A percentile compares a stretch with the other conserved stretches of the same genome.
Conservation (phyloP, 1,140 invertebrate species). For the Monochamus saltuarius region DNA sequence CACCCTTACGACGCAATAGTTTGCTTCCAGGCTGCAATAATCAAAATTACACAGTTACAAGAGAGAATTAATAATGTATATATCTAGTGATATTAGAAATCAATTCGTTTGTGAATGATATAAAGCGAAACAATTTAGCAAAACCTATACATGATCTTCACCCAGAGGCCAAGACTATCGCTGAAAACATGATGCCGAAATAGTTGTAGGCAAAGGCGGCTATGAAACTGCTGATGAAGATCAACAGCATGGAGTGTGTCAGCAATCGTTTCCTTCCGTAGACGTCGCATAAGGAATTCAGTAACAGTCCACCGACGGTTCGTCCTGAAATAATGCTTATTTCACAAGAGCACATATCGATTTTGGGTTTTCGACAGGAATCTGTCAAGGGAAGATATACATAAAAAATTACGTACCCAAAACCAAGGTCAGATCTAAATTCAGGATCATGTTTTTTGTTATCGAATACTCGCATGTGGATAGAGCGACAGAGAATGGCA, state of each 20-base stretch:
- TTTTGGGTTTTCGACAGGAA: too few relatives aligned
- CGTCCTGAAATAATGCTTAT: conserved; percentile 31
- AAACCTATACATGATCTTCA: conserved; percentile 16
- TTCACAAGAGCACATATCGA: too few relatives aligned
- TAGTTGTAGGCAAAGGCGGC: conserved; percentile 37
- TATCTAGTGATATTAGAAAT: too few relatives aligned
- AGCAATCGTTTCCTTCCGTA: conserved; percentile 38
- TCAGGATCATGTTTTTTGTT: too few relatives aligned
- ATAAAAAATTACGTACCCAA: too few relatives aligned
- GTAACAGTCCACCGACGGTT: conserved; percentile 34
- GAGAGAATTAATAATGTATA: too few relatives aligned
- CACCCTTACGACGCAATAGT: conserved; percentile 31
- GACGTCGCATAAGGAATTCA: conserved; percentile 33
- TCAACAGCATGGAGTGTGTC: conserved; percentile 29
- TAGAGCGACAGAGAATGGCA: conserved; percentile 7
- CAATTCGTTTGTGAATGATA: background rate
- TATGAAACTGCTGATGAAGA: conserved; percentile 36
- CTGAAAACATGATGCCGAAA: conserved; percentile 27
- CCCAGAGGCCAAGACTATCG: conserved; percentile 34
- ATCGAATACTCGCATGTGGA: conserved; percentile 6
- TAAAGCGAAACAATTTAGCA: background rate
- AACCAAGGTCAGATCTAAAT: too few relatives aligned
- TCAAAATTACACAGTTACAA: background rate
- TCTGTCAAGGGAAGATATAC: background rate
- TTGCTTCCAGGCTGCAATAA: conserved; percentile 32